A percentile compares a stretch with the other conserved stretches of the same genome.
These are phyloP conservation scores for Lordiphosa clarofinis DNA, from an alignment of 1,140 invertebrate species.

Conservation along the genomic window DNA sequence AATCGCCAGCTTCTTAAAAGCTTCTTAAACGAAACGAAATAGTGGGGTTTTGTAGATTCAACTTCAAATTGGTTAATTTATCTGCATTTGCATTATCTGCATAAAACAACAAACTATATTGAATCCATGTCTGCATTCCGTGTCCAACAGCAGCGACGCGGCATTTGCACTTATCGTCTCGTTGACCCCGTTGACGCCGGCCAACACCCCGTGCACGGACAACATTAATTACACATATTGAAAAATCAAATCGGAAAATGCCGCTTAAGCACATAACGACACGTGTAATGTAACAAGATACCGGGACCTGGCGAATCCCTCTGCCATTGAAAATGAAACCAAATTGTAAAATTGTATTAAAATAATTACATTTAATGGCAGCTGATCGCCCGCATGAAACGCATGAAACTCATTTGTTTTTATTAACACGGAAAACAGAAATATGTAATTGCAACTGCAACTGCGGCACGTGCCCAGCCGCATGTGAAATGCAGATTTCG, in stretches of 20 bases:
- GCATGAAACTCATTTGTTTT: conserved; percentile 65
- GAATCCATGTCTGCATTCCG: no score
- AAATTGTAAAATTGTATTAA: conserved; percentile 69
- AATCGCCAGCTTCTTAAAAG: no score
- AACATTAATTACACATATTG: conserved; percentile 59
- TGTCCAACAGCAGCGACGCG: no score
- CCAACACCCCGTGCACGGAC: no score
- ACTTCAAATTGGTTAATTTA: no score
- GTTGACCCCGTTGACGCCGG: no score
- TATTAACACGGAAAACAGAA: conserved; percentile 51
- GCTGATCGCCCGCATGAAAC: conserved; percentile 42
- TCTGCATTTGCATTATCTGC: no score
- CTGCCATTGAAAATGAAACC: conserved; percentile 24
- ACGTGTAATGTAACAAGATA: conserved; percentile 7
- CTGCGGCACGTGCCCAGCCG: conserved; percentile 35
- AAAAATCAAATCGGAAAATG: conserved; percentile 55
- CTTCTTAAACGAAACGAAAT: no score
- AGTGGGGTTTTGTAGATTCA: no score
- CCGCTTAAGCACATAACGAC: conserved; percentile 26
- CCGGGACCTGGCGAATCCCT: neutral
- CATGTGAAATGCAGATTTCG: conserved; percentile 19
- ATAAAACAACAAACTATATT: no score
- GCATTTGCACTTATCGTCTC: no score
- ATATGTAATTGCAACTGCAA: conserved; percentile 54
- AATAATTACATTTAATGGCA: conserved; percentile 74